Base-by-base conservation (phyloP, 30 jellyfish, hydroid and myxozoan genomes). In the Aurelia coerulea region DNA sequence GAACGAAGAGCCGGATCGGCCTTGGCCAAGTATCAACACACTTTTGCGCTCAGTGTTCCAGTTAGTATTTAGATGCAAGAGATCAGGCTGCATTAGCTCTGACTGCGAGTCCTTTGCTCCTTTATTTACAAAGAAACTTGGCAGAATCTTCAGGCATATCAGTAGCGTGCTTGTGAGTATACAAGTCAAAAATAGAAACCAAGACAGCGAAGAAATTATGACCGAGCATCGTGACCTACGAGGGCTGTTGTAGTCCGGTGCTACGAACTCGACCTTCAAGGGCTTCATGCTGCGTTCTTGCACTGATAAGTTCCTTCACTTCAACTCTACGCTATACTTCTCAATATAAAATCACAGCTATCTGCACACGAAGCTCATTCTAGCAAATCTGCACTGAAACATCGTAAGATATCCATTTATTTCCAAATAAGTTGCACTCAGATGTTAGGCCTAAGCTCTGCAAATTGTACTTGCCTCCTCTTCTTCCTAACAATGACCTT, bases 1-100 rank as follows among this genome's bases (percentile, higher is more conserved):
- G 78, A 95, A 95, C 5, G 99, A 95, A 0, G 99, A 95, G 37
- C 99, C 99, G 1, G 99, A 95, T 34, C 99, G 93, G n/a, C 97
- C 97, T 62, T 83, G 97, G 63, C 98, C 92, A 79, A 84, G 68
- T 6, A 95, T 90, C 19, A 90, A 63, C 11, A 95, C 88, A 11
- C 75, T 95, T 54, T 74, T 83, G 13, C 90, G 78, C 53, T 74
- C 73, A 4, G 17, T 7, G 5, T 68, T 78, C 93, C 93, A 84
- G 78, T 50, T 74, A 18, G 74, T 50, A 18, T 58, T 34, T 10
- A 29, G 35, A 16, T 41, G 50, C 31, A 66, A 75, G 35, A 53
- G 10, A 12, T 10, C 54, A 1, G 68, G 42, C 51, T 23, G 91
- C 33, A 50, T 68, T 15, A 65, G 68, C 52, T 29, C 68, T 15